Evolutionary conservation across 2,113 vertebrate species (phyloP).

Genomic region (Aldabrachelys gigantea): DNA sequence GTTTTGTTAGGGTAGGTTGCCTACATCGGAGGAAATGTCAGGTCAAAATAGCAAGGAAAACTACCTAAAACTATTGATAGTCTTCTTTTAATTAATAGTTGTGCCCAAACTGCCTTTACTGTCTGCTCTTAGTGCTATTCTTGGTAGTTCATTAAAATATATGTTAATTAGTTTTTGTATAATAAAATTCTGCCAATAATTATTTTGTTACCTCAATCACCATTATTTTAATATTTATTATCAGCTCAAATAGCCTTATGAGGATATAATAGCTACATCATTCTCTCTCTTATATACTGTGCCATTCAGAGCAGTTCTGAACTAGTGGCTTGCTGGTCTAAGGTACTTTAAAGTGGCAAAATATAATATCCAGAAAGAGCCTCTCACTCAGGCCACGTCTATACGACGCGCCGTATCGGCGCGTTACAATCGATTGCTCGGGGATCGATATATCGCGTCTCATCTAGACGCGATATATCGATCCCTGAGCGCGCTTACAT

Average conservation of each 20-base stretch:
- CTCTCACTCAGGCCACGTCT: too few species aligned
- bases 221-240: not conserved
- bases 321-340: not conserved
- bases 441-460: too few species aligned
- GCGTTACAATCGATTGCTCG: too few species aligned
- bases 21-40: not conserved
- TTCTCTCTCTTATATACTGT: not conserved
- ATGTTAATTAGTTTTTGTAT: not conserved
- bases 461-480: too few species aligned
- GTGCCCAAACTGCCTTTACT: not conserved
- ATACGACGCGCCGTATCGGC: too few species aligned
- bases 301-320: not conserved
- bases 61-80: not conserved
- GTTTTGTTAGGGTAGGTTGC: not conserved
- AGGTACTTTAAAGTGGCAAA: not conserved
- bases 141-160: not conserved
- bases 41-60: not conserved
- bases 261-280: accelerated
- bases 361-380: not conserved
- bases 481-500: too few species aligned
- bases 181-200: not conserved
- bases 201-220: not conserved
- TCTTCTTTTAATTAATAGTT: not conserved
- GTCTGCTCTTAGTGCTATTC: not conserved
- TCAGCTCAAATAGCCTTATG: not conserved